phyloP scores from a whole-genome alignment of 2,888 invertebrate genomes.

The Heliconius ethilla region DNA sequence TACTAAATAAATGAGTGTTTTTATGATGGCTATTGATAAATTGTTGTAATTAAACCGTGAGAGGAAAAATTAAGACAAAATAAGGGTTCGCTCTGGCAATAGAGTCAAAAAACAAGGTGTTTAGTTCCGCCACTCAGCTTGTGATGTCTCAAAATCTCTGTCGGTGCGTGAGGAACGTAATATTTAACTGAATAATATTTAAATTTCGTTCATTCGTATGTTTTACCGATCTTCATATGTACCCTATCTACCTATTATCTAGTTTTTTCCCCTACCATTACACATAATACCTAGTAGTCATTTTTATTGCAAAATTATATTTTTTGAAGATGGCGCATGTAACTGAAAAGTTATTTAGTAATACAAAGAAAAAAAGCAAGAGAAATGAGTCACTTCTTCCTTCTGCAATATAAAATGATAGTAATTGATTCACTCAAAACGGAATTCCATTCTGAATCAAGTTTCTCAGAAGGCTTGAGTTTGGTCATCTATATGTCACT shows the following conservation, averaged over 20 bases:
- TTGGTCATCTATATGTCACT: neutral
- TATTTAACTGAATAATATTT: neutral
- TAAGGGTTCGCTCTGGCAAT: neutral
- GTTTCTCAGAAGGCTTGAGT: slow-evolving; percentile 1
- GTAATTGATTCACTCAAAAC: neutral
- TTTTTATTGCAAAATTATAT: neutral
- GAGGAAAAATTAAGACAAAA: no score
- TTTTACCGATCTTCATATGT: no score
- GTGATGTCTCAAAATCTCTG: neutral
- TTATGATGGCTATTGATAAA: slow-evolving; percentile 16
- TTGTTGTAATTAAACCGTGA: neutral
- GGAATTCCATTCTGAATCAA: neutral
- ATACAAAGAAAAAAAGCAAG: neutral
- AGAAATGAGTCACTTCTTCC: neutral
- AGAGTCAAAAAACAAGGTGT: neutral
- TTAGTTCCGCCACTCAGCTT: neutral
- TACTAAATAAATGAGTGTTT: neutral
- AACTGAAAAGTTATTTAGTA: neutral
- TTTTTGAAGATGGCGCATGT: neutral
- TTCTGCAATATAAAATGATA: neutral
- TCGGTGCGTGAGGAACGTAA: neutral
- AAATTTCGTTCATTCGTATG: no score
- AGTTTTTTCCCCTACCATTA: no score
- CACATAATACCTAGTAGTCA: no score
- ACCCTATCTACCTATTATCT: no score